phyloP scores from a whole-genome alignment of 2,797 vertebrate genomes.

The Bryconaethiops microstoma region DNA sequence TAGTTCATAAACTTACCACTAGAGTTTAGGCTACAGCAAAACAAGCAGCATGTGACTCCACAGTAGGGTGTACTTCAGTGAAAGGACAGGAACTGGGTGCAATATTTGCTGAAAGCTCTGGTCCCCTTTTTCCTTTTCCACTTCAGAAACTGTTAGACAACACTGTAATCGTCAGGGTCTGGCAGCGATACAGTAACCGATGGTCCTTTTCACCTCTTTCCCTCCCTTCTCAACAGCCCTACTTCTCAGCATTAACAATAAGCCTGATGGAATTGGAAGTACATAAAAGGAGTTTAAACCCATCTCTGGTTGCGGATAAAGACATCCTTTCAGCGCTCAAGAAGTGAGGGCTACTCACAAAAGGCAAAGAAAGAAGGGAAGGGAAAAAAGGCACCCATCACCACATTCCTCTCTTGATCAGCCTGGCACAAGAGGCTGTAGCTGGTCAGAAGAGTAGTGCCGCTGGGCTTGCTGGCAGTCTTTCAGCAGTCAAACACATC shows the following conservation, averaged over 20 bases:
- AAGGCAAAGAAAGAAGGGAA: constrained; percentile 27
- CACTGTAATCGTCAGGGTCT: constrained; percentile 25
- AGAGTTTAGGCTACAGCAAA: background rate
- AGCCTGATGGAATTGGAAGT: constrained; percentile 55
- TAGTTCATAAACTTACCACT: background rate
- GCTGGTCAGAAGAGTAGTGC: constrained; percentile 25
- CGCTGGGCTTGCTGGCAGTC: constrained; percentile 18
- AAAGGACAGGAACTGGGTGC: background rate
- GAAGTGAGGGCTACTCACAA: constrained; percentile 35
- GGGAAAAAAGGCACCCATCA: constrained; percentile 14
- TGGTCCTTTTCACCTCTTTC: constrained; percentile 30
- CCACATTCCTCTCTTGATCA: constrained; percentile 42
- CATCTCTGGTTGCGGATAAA: constrained; percentile 60
- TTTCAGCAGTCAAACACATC: constrained; percentile 44
- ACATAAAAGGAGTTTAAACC: constrained; percentile 58
- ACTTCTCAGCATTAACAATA: constrained; percentile 61
- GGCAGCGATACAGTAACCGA: constrained; percentile 21
- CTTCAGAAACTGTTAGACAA: constrained; percentile 16
- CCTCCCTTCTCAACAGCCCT: constrained; percentile 47
- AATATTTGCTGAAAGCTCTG: background rate
- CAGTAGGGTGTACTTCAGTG: background rate
- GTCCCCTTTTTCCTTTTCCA: background rate
- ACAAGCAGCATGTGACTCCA: background rate
- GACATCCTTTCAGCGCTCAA: constrained; percentile 51
- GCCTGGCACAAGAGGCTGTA: constrained; percentile 15